Percentiles rank a stretch among this genome's conserved stretches.
phyloP scores from a whole-genome alignment of 2,797 vertebrate genomes.

The Valencia hispanica region DNA sequence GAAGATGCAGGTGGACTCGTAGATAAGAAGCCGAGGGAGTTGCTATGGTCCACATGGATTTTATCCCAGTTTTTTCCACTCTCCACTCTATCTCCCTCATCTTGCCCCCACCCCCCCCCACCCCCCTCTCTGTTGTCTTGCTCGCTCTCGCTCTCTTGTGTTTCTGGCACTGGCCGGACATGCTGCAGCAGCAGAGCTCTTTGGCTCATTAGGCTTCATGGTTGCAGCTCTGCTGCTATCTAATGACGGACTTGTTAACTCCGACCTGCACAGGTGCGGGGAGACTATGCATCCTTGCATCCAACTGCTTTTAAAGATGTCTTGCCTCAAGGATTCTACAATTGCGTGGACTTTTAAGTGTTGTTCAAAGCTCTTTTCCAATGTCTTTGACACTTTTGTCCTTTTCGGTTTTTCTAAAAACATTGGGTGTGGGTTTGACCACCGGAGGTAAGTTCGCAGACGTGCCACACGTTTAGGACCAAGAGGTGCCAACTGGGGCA shows the following conservation, averaged over 20 bases:
- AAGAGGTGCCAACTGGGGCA: constrained; percentile 50
- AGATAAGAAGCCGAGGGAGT: constrained; percentile 72
- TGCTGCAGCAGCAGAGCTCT: constrained; percentile 80
- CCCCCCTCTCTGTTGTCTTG: constrained; percentile 57
- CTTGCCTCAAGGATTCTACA: constrained; percentile 72
- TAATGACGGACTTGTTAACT: constrained; percentile 79
- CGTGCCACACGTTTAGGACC: constrained; percentile 51
- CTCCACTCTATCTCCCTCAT: constrained; percentile 71
- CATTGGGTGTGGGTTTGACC: constrained; percentile 47
- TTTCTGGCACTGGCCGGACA: constrained; percentile 79
- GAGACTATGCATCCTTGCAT: constrained; percentile 58
- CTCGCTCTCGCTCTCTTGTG: constrained; percentile 57
- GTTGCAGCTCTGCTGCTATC: constrained; percentile 76
- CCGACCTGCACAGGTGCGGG: constrained; percentile 67
- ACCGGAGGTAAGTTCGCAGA: constrained; percentile 75
- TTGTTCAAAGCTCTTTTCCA: constrained; percentile 27
- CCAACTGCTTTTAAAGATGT: constrained; percentile 49
- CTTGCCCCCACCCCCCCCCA: constrained; percentile 58
- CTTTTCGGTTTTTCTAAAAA: constrained; percentile 36
- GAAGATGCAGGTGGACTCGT: constrained; percentile 70
- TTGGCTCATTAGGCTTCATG: constrained; percentile 81
- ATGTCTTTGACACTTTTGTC: constrained; percentile 36
- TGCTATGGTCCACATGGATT: constrained; percentile 80
- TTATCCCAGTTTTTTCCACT: constrained; percentile 69
- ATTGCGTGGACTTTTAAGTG: constrained; percentile 64